These are phyloP conservation scores for Delphinus delphis DNA, from an alignment of 2,113 vertebrate genomes.

Conservation along the genomic window DNA sequence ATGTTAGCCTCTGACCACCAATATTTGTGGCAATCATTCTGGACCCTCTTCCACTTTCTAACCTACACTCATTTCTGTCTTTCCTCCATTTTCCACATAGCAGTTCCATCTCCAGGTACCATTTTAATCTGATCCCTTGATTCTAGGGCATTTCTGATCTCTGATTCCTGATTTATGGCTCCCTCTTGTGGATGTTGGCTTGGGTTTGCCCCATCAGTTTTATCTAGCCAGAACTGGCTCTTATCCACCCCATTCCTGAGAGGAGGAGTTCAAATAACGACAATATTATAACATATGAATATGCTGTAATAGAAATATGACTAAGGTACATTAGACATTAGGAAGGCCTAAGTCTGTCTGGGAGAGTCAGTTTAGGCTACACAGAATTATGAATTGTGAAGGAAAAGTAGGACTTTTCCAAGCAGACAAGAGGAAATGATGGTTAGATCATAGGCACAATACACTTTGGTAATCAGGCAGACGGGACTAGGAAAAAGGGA, in stretches of 20 bases:
- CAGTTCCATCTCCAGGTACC: neutral
- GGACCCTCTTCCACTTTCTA: neutral
- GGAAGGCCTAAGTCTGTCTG: neutral
- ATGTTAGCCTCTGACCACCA: neutral
- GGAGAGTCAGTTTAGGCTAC: neutral
- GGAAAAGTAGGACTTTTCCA: neutral
- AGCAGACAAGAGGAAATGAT: neutral
- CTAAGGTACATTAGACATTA: neutral
- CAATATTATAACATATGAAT: neutral
- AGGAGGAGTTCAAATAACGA: neutral
- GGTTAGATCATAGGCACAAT: neutral
- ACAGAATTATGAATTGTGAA: slow-evolving; percentile 30
- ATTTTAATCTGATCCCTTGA: neutral
- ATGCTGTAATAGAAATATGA: neutral
- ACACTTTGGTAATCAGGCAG: neutral
- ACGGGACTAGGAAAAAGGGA: too few species aligned
- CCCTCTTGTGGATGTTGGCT: slow-evolving; percentile 62
- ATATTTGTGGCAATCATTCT: neutral
- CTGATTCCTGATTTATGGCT: slow-evolving; percentile 59
- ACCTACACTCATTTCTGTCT: neutral
- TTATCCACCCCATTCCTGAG: neutral
- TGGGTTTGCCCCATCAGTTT: neutral
- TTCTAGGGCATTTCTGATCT: neutral
- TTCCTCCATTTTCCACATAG: neutral
- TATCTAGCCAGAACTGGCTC: neutral